phyloP scores from a whole-genome alignment of 2,888 invertebrate species.

The Sycophila texana region DNA sequence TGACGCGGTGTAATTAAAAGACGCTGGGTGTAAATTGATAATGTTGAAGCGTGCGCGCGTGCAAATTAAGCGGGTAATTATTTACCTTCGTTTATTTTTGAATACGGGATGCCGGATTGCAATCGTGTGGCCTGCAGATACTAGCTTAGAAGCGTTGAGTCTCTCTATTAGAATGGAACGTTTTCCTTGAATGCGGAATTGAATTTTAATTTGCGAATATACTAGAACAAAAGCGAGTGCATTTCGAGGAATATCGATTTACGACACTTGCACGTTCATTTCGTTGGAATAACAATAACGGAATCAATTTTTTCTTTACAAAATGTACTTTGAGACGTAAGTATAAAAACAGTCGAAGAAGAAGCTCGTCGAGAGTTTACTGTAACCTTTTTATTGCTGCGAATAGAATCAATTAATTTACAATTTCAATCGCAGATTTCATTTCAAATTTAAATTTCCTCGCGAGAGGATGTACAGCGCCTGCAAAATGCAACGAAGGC shows the following conservation, averaged over 20 bases:
- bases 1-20: not conserved
- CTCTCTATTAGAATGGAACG: not conserved
- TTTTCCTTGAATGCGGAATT: not conserved
- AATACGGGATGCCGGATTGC: not conserved
- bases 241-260: not conserved
- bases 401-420: constrained; percentile 28
- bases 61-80: too few relatives aligned
- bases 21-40: too few relatives aligned
- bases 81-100: not conserved
- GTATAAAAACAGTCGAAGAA: too few relatives aligned
- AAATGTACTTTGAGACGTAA: too few relatives aligned
- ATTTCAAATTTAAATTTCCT: constrained; percentile 20
- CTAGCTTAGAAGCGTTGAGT: not conserved
- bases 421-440: not conserved
- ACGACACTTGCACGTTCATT: constrained; percentile 3
- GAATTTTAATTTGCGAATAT: constrained; percentile 9
- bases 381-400: not conserved
- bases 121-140: not conserved
- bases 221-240: not conserved
- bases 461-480: not conserved
- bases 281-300: constrained; percentile 43
- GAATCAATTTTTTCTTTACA: not conserved
- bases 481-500: not conserved
- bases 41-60: too few relatives aligned
- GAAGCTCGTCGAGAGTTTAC: too few relatives aligned